Base-by-base conservation (phyloP, 1,140 invertebrate species). In the Drosophila rufa region DNA sequence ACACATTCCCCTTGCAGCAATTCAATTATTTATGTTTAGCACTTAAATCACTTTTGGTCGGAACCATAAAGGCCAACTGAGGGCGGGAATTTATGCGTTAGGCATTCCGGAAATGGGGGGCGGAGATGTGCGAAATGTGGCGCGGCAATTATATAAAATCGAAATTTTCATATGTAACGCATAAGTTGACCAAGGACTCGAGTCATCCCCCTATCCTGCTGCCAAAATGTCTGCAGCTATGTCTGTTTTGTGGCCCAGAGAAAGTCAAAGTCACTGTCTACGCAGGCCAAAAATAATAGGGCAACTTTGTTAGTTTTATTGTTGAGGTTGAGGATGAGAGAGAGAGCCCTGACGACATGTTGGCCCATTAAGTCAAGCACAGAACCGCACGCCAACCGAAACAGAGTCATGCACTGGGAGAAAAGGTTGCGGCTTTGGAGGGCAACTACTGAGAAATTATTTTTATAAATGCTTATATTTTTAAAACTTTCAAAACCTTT, bases 261-360 rank as follows among this genome's bases (percentile, higher is more conserved):
- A 56, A 40, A 56, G 80, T 64, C 80, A 61, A 66, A 74, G 69
- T 59, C 79, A 82, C 71, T 77, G 75, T 68, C 79, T 74, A 73
- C 68, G 80, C 61, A 42, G 53, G 78, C 76, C 76, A 87, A 83
- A 89, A 83, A 86, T 80, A 83, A 87, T 80, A 87, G 80, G 73
- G 61, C 45, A 80, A 75, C 71, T 82, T 87, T 86, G 45, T 69
- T 61, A 33, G 69, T 48, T 70, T 70, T 69, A 59, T 56, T 71
- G 36, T 65, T 75, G 50, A 57, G 70, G 27, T 22, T 40, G 70
- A 38, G 36, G 27, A 25, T 25, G 22, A 25, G 22, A 25, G 22
- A 25, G 66, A 73, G 51, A 40, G 25, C 15, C 33, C 60, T 76
- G 64, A 78, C 59, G 76, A 79, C 65, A 78, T 70, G 76, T 78